phyloP scores from a whole-genome alignment of 2,888 invertebrate genomes.

The Colostygia pectinataria region DNA sequence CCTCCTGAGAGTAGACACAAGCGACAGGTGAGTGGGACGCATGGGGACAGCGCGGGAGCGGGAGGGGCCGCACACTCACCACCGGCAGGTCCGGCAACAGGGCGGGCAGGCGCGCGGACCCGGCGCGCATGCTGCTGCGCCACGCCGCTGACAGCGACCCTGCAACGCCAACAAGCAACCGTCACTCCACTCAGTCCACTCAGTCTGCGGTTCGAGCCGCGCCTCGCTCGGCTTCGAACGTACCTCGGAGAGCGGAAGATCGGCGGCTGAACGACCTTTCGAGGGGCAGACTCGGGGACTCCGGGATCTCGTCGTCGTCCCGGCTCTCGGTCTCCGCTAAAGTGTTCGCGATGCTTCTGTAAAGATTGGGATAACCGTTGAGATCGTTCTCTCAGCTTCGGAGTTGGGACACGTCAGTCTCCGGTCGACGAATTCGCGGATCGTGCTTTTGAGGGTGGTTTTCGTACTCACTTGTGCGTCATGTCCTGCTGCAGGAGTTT shows the following conservation, averaged over 20 bases:
- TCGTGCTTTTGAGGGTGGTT: too few species aligned
- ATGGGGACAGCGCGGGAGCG: constrained; percentile 36
- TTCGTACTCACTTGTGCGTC: constrained; percentile 53
- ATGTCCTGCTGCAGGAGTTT: constrained; percentile 85
- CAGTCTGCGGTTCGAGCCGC: too few species aligned
- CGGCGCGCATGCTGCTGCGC: constrained; percentile 52
- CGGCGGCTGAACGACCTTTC: constrained; percentile 3
- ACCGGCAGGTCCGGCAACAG: too few species aligned
- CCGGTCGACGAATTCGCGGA: too few species aligned
- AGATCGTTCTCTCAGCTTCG: too few species aligned
- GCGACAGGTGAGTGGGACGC: too few species aligned
- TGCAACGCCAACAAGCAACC: constrained; percentile 23
- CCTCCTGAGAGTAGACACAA: constrained; percentile 10
- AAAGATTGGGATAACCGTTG: neutral
- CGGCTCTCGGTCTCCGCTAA: neutral
- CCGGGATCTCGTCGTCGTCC: constrained; percentile 9
- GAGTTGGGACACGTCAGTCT: too few species aligned
- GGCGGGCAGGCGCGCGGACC: constrained; percentile 36
- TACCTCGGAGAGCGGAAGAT: constrained; percentile 14
- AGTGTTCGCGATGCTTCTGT: constrained; percentile 13
- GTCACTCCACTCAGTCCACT: too few species aligned
- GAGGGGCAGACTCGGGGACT: neutral
- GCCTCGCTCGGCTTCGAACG: neutral
- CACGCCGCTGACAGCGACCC: constrained; percentile 43
- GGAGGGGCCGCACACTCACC: too few species aligned